Conservation (phyloP, 1,140 invertebrate species). For the Pogonomyrmex barbatus region DNA sequence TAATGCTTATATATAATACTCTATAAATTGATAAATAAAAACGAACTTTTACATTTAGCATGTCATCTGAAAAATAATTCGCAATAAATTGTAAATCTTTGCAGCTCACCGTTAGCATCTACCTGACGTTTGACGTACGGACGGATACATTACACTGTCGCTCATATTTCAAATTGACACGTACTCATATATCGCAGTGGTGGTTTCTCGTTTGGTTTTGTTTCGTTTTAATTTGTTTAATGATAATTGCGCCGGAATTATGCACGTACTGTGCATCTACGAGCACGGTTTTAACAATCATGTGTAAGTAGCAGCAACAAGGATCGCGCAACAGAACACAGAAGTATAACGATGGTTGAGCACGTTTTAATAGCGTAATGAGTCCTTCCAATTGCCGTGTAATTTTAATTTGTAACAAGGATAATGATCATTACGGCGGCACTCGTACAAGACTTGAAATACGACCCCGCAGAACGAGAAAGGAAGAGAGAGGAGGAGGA, state of each 20-base stretch:
- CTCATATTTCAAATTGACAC: constrained; percentile 8
- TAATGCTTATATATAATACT: neutral
- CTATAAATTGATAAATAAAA: constrained; percentile 6
- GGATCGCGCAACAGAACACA: neutral
- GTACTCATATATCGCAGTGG: neutral
- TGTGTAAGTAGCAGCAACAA: constrained; percentile 59
- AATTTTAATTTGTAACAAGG: constrained; percentile 70
- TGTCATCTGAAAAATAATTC: neutral
- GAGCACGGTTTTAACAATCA: constrained; percentile 29
- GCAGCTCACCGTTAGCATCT: neutral
- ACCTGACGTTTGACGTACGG: constrained; percentile 5
- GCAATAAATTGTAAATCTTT: constrained; percentile 16
- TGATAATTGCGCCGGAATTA: neutral
- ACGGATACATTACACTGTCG: constrained; percentile 14
- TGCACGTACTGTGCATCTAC: neutral
- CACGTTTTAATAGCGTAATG: constrained; percentile 70
- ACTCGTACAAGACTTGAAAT: constrained; percentile 39
- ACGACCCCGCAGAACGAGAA: constrained; percentile 12
- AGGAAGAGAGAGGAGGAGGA: neutral
- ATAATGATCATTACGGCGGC: constrained; percentile 56
- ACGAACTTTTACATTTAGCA: neutral
- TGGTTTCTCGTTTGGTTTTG: neutral
- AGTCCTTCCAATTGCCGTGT: constrained; percentile 67
- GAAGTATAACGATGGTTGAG: constrained; percentile 45
- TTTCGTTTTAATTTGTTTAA: constrained; percentile 24